A percentile compares a stretch with the other conserved stretches of the same genome.
Conservation (phyloP, 1,140 invertebrate species). For the Lepeophtheirus salmonis region DNA sequence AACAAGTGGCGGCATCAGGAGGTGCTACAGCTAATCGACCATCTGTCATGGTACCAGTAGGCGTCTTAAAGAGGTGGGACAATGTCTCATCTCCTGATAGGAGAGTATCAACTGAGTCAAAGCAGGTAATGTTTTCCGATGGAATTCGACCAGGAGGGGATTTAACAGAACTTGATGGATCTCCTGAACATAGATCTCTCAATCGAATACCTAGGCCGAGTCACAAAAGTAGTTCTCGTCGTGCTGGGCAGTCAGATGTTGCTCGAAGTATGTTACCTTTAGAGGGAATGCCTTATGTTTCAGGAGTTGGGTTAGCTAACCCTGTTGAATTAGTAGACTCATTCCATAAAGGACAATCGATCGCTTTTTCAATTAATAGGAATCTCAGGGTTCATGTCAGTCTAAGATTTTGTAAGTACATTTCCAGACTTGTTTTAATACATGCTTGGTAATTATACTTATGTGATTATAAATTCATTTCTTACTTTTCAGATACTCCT, state of each 20-base stretch:
- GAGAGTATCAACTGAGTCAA: constrained; percentile 35
- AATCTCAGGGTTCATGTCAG: constrained; percentile 58
- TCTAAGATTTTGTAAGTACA: constrained; percentile 33
- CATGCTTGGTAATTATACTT: no score
- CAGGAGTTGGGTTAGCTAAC: background rate
- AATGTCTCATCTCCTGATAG: constrained; percentile 9
- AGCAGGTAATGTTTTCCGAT: constrained; percentile 76
- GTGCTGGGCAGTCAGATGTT: constrained; percentile 23
- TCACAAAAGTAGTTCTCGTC: constrained; percentile 22
- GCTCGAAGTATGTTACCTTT: constrained; percentile 8
- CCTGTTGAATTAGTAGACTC: background rate
- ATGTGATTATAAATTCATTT: background rate
- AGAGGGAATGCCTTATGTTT: constrained; percentile 2
- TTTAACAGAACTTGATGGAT: constrained; percentile 48
- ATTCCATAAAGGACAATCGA: constrained; percentile 25
- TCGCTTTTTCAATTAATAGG: constrained; percentile 55
- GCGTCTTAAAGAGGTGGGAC: constrained; percentile 44
- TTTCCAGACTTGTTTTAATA: no score
- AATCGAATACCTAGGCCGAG: constrained; percentile 15
- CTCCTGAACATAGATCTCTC: background rate
- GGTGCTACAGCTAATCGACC: constrained; percentile 35
- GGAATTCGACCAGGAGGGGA: constrained; percentile 75
- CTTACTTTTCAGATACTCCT: constrained; percentile 6
- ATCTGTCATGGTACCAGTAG: constrained; percentile 62
- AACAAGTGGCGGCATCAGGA: constrained; percentile 39